These are phyloP conservation scores for Bovichtus variegatus DNA, from an alignment of 2,797 vertebrate genomes.

Conservation along the genomic window DNA sequence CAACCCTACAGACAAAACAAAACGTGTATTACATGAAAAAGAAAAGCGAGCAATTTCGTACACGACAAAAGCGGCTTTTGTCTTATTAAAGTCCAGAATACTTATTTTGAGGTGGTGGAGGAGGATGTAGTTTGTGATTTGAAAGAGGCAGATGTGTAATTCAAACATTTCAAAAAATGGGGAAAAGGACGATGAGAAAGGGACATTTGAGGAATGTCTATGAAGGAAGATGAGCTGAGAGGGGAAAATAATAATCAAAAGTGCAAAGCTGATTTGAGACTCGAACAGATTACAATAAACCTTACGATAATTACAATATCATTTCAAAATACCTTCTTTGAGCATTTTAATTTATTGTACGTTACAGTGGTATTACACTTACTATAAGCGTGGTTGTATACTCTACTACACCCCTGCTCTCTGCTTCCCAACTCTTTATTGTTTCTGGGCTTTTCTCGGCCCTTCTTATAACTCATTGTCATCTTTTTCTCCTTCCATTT, in stretches of 20 bases:
- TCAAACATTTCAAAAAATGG: not conserved
- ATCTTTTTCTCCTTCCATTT: not conserved
- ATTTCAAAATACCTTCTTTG: not conserved
- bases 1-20: constrained; percentile 44
- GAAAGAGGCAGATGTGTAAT: constrained; percentile 2
- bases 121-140: not conserved
- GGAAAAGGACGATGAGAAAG: not conserved
- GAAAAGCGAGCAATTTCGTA: constrained; percentile 31
- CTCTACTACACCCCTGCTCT: not conserved
- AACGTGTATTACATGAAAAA: constrained; percentile 42
- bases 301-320: not conserved
- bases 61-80: constrained; percentile 44
- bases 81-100: constrained; percentile 24
- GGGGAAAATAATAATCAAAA: not conserved
- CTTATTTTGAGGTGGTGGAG: not conserved
- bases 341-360: not conserved
- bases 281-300: not conserved
- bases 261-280: not conserved
- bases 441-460: not conserved
- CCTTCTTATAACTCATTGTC: not conserved
- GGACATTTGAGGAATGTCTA: not conserved
- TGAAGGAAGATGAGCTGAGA: not conserved
- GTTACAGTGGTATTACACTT: not conserved
- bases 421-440: not conserved
- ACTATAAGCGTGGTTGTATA: not conserved